These are phyloP conservation scores for Schrankia costaestrigalis DNA, from an alignment of 2,888 invertebrate genomes.

Conservation along the genomic window DNA sequence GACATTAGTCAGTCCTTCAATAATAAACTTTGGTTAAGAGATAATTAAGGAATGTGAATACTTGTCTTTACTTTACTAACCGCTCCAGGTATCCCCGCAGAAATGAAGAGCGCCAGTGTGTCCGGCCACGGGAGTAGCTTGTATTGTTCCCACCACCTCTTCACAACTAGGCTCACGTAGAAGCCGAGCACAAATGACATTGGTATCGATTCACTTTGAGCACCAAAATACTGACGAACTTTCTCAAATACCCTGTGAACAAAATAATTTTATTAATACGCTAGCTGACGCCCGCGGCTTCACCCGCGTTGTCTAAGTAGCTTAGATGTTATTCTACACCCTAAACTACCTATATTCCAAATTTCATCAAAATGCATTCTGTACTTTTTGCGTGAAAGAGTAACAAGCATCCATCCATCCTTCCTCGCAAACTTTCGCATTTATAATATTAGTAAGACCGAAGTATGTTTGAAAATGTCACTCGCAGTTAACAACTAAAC, in stretches of 20 bases:
- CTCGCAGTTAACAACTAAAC: too few species aligned
- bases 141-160: constrained; percentile 98
- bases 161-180: constrained; percentile 95
- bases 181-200: constrained; percentile 98
- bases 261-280: constrained; percentile 5
- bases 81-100: constrained; percentile 94
- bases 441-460: too few species aligned
- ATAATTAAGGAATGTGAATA: too few species aligned
- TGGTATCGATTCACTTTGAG: constrained; percentile 94
- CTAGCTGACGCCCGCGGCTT: too few species aligned
- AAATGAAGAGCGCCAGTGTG: constrained; percentile 93
- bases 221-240: constrained; percentile 91
- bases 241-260: constrained; percentile 91
- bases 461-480: too few species aligned
- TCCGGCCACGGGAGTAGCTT: constrained; percentile 96
- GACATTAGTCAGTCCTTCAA: too few species aligned
- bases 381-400: too few species aligned
- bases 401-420: too few species aligned
- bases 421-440: too few species aligned
- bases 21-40: not conserved
- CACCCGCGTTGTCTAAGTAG: too few species aligned
- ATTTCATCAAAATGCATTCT: not conserved
- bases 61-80: constrained; percentile 82
- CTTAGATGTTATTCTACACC: too few species aligned
- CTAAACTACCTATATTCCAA: too few species aligned